Evolutionary conservation across 2,113 vertebrate species (phyloP).

Genomic region (Nansenia antarctica): DNA sequence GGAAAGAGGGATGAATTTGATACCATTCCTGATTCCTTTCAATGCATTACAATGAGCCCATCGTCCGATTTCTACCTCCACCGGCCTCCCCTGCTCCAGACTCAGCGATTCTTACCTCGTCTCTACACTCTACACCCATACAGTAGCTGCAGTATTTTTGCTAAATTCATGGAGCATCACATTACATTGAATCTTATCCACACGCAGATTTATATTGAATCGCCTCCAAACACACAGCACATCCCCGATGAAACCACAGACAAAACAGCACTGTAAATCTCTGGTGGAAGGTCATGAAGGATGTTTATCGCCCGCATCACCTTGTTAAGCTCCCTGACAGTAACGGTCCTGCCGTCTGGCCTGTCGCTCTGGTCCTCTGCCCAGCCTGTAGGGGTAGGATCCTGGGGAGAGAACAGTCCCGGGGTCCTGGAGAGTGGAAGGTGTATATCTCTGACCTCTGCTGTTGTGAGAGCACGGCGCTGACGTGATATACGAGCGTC

Average conservation of each 20-base stretch:
- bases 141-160: neutral
- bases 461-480: constrained; percentile 49
- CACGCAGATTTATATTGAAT: too few relatives aligned
- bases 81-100: neutral
- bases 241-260: too few relatives aligned
- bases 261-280: neutral
- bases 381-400: too few relatives aligned
- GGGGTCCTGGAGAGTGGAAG: neutral
- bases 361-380: neutral
- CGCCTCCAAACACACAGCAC: neutral
- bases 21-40: too few relatives aligned
- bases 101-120: neutral
- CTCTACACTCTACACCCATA: neutral
- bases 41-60: too few relatives aligned
- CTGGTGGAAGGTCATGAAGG: neutral
- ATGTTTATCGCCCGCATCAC: neutral
- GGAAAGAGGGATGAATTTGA: too few relatives aligned
- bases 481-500: constrained; percentile 71
- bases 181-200: neutral
- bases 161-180: neutral
- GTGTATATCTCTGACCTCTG: constrained; percentile 42
- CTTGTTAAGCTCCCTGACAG: neutral
- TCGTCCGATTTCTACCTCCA: too few relatives aligned
- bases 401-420: too few relatives aligned
- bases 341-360: neutral